These are phyloP conservation scores for Probosciger aterrimus DNA, from an alignment of 2,113 vertebrate species.

Conservation along the genomic window DNA sequence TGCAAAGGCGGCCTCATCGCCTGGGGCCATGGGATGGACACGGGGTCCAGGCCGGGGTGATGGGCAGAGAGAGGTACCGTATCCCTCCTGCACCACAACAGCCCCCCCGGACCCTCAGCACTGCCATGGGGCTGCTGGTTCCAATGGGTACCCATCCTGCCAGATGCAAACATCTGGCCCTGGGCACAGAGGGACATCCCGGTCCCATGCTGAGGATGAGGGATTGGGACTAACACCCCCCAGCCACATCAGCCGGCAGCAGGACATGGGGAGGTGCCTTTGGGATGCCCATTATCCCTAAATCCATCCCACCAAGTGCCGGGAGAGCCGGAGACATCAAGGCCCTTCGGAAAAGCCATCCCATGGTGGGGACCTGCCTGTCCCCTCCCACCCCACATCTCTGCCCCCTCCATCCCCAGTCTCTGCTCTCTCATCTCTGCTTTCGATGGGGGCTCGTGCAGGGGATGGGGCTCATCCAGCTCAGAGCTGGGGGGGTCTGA, in stretches of 20 bases:
- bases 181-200: not conserved
- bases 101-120: not conserved
- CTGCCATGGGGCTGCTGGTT: not conserved
- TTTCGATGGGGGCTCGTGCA: not conserved
- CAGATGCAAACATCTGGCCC: not conserved
- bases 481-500: not conserved
- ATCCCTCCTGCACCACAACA: not conserved
- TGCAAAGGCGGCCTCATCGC: not conserved
- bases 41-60: not conserved
- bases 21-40: not conserved
- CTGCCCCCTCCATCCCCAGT: not conserved
- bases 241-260: accelerated
- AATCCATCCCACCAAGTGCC: not conserved
- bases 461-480: not conserved
- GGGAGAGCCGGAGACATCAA: not conserved
- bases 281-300: accelerated
- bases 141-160: not conserved
- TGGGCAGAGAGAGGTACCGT: accelerated
- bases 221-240: not conserved
- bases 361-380: not conserved
- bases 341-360: accelerated
- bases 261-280: not conserved
- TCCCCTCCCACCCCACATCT: accelerated
- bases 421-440: not conserved
- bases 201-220: not conserved